phyloP scores from a whole-genome alignment of 1,140 invertebrate species.

The Neomicropteryx cornuta region DNA sequence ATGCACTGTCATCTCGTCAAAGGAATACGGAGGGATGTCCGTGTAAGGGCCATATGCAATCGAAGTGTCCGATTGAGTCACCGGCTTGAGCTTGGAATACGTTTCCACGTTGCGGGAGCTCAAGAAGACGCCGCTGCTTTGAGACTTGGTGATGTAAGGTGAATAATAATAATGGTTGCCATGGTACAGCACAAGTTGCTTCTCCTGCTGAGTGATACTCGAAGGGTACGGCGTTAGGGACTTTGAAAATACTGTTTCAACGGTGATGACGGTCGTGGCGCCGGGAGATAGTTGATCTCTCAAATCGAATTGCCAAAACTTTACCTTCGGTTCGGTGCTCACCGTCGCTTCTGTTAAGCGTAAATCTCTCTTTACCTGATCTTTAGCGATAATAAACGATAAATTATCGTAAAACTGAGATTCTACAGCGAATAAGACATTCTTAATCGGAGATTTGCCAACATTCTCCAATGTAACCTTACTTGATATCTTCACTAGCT shows the following conservation, averaged over 20 bases:
- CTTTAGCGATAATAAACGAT: slow-evolving; percentile 63
- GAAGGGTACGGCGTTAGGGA: slow-evolving; percentile 72
- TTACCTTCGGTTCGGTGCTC: slow-evolving; percentile 36
- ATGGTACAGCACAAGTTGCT: slow-evolving; percentile 79
- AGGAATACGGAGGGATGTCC: slow-evolving; percentile 44
- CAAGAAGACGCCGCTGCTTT: slow-evolving; percentile 72
- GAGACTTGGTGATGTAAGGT: slow-evolving; percentile 67
- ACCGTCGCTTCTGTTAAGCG: slow-evolving; percentile 44
- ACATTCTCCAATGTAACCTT: slow-evolving; percentile 76
- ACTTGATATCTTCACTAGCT: slow-evolving; percentile 73
- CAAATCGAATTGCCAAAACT: slow-evolving; percentile 50
- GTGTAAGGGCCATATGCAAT: slow-evolving; percentile 85
- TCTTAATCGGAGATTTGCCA: slow-evolving; percentile 54
- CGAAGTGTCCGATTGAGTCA: slow-evolving; percentile 61
- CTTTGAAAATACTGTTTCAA: slow-evolving; percentile 71
- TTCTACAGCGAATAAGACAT: slow-evolving; percentile 64
- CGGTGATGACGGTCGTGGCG: slow-evolving; percentile 46
- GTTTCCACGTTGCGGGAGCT: slow-evolving; percentile 72
- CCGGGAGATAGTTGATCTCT: slow-evolving; percentile 48
- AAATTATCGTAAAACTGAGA: slow-evolving; percentile 48
- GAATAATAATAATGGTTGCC: slow-evolving; percentile 79
- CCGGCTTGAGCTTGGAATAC: slow-evolving; percentile 80
- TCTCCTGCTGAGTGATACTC: slow-evolving; percentile 83
- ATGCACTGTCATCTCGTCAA: slow-evolving; percentile 69
- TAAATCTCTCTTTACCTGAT: slow-evolving; percentile 50